These are phyloP conservation scores for Arctopsyche grandis DNA, from an alignment of 1,140 invertebrate genomes.

Conservation along the genomic window DNA sequence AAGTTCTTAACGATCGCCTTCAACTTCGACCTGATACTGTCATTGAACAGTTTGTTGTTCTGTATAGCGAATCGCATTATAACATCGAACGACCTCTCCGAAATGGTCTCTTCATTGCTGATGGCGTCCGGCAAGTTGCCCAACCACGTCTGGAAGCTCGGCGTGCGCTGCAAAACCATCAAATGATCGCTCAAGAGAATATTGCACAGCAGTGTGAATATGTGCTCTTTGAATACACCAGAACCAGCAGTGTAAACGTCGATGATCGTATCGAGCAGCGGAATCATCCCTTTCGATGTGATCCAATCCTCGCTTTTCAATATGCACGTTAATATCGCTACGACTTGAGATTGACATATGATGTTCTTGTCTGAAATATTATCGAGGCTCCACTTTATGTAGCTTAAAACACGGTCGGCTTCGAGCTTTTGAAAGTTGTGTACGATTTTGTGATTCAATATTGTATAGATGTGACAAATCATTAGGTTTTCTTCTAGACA, in stretches of 20 bases:
- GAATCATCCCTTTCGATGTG: slow-evolving; percentile 57
- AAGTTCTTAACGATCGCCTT: slow-evolving; percentile 62
- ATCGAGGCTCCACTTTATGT: slow-evolving; percentile 63
- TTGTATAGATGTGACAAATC: slow-evolving; percentile 66
- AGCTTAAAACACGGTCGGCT: slow-evolving; percentile 59
- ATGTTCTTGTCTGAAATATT: slow-evolving; percentile 50
- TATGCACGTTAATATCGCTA: slow-evolving; percentile 61
- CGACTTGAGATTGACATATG: slow-evolving; percentile 57
- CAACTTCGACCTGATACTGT: slow-evolving; percentile 60
- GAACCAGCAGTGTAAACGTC: slow-evolving; percentile 59
- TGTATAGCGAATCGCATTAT: slow-evolving; percentile 62
- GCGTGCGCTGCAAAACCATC: slow-evolving; percentile 58
- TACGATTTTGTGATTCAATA: slow-evolving; percentile 62
- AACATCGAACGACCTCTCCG: slow-evolving; percentile 61
- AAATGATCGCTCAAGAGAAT: slow-evolving; percentile 62
- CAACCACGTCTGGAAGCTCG: slow-evolving; percentile 62
- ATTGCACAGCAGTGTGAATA: slow-evolving; percentile 63
- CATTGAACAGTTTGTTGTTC: slow-evolving; percentile 61
- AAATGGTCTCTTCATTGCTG: slow-evolving; percentile 58
- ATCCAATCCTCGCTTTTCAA: slow-evolving; percentile 61
- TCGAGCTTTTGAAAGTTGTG: slow-evolving; percentile 58
- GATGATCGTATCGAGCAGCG: slow-evolving; percentile 62
- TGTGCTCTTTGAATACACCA: slow-evolving; percentile 59
- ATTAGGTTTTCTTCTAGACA: slow-evolving; percentile 66
- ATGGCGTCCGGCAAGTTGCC: slow-evolving; percentile 64